Conservation (phyloP, 35 echinoderm and acorn worm genomes). For the Heliocidaris tuberculata region DNA sequence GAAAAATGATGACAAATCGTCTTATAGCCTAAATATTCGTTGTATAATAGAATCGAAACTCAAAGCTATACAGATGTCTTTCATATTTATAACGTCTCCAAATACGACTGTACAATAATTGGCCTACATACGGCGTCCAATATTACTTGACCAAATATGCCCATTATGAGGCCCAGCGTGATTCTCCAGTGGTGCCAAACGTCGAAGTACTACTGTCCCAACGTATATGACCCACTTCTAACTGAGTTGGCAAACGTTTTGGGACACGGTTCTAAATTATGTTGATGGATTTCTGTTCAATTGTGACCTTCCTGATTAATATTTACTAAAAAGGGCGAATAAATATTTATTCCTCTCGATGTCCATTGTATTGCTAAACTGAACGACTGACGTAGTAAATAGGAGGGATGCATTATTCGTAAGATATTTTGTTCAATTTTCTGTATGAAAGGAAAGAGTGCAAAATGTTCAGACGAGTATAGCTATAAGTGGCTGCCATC, state of each 20-base stretch:
- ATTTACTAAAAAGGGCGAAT: not conserved
- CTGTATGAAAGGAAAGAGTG: too few relatives aligned
- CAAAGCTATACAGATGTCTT: not conserved
- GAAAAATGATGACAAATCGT: constrained; percentile 1
- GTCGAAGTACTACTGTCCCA: not conserved
- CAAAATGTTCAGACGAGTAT: too few relatives aligned
- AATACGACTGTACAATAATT: not conserved
- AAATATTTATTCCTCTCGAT: not conserved
- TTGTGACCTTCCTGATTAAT: not conserved
- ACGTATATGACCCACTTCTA: not conserved
- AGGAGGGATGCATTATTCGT: not conserved
- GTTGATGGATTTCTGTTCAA: not conserved
- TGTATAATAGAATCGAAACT: not conserved
- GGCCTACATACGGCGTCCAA: constrained; percentile 6
- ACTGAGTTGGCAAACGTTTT: not conserved
- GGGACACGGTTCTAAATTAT: not conserved
- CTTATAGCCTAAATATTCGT: not conserved
- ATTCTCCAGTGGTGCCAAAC: not conserved
- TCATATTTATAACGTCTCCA: not conserved
- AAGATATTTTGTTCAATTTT: too few relatives aligned
- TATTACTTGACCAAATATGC: not conserved
- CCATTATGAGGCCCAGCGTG: not conserved
- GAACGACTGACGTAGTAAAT: not conserved
- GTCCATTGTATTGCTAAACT: not conserved
- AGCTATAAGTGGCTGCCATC: too few relatives aligned